Evolutionary conservation across 2,888 invertebrate genomes (phyloP), one percentile per base, ranked within the genome.

Genomic region (Netelia fuscicornis): DNA sequence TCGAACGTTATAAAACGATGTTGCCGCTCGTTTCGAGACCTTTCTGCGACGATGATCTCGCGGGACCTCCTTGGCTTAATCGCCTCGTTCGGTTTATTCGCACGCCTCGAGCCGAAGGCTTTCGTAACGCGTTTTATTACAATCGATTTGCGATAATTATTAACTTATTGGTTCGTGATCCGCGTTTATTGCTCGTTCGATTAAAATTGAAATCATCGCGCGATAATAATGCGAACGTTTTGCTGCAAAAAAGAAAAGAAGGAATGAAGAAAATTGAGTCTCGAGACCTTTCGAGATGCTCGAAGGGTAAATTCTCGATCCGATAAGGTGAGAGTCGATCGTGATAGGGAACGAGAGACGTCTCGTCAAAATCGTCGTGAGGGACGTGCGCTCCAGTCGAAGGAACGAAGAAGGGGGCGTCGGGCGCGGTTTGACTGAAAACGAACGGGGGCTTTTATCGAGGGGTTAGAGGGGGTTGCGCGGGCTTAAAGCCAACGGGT

Each of bases 401-500:
- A 64, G 44, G 74, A 44, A 72, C 25, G 52, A 56, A 54, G 52
- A 62, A 56, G 78, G 72, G 37, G 74, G 76, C 81, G 78, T 77
- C 75, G 60, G 25, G 44, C 25, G 54, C 42, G 56, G 84, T 85
- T 75, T 82, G 68, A 86, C 58, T 37, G 79, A 76, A 72, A 74
- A 82, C 71, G 81, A 68, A 64, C 60, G 58, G 80, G 81, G 89
- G 91, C 90, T 92, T 92, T 91, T 91, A 92, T 92, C 90, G 90
- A 71, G 17, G 48, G 48, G 48, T 48, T 13, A 10, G 52, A 30
- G 52, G 30, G 58, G 11, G 20, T 56, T 13, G 30, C 23, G 17
- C 23, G 54, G 58, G 89, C 90, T 90, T 92, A 90, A 91, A 92
- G 90, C 91, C 90, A 88, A 91, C 88, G 89, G 85, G 67, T 88